Percentiles rank a stretch among this genome's conserved stretches.
phyloP scores from a whole-genome alignment of 2,888 invertebrate species.

The Sepiola atlantica region DNA sequence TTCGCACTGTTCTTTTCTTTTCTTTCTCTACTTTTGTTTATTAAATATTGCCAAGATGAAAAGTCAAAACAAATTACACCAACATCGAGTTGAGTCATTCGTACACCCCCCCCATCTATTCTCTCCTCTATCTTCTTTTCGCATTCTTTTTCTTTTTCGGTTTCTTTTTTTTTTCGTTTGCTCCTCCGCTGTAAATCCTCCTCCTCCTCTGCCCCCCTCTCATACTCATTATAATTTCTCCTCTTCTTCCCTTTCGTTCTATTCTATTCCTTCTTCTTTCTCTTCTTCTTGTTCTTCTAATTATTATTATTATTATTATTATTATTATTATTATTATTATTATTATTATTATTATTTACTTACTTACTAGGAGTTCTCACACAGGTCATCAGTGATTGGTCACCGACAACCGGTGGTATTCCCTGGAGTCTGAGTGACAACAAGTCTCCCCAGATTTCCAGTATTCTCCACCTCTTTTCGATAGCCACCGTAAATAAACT shows the following conservation, averaged over 20 bases:
- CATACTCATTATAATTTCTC: not conserved
- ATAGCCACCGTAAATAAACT: too few species aligned
- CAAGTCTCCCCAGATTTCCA: too few species aligned
- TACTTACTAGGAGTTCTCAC: too few species aligned
- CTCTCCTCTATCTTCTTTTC: not conserved
- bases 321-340: too few species aligned
- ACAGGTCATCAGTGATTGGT: too few species aligned
- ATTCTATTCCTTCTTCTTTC: not conserved
- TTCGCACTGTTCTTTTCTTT: not conserved
- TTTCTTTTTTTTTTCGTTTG: not conserved
- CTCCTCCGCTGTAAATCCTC: not conserved
- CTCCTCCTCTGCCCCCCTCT: not conserved
- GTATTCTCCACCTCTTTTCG: too few species aligned
- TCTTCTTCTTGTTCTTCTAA: not conserved
- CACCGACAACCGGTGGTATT: too few species aligned
- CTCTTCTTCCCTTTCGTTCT: not conserved
- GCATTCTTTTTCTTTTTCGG: not conserved
- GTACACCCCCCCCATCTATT: not conserved
- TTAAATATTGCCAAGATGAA: not conserved
- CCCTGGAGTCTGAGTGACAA: too few species aligned
- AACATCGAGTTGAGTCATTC: not conserved
- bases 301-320: not conserved
- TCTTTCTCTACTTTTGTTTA: not conserved
- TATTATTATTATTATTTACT: too few species aligned
- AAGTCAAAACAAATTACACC: not conserved